These are phyloP conservation scores for Typhlomys cinereus DNA, from an alignment of 2,113 vertebrate genomes.

Conservation along the genomic window DNA sequence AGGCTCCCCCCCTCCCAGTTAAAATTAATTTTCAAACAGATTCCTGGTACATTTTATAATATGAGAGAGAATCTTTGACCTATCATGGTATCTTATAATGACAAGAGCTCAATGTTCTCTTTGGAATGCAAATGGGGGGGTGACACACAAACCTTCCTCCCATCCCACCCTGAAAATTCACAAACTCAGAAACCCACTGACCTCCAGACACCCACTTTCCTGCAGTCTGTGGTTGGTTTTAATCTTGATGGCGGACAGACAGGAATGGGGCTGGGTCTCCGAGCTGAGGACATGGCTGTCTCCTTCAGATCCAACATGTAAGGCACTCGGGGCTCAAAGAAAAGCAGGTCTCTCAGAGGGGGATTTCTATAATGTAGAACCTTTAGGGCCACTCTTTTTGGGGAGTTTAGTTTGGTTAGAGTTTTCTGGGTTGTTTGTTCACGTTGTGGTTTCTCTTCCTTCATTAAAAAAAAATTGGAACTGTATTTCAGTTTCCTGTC, in stretches of 20 bases:
- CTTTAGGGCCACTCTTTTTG: not conserved
- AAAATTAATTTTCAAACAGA: conserved; percentile 19
- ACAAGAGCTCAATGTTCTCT: not conserved
- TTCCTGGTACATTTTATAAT: not conserved
- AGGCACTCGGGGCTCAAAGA: not conserved
- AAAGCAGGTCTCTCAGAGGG: no score
- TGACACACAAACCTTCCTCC: no score
- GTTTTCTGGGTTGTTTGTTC: conserved; percentile 45
- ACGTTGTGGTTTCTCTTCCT: conserved; percentile 70
- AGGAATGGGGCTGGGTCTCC: not conserved
- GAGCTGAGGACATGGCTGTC: not conserved
- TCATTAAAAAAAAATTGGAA: conserved; percentile 61
- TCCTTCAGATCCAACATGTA: not conserved
- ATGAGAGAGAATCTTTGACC: not conserved
- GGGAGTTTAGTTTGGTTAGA: conserved; percentile 30
- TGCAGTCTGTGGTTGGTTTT: not conserved
- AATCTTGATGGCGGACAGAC: not conserved
- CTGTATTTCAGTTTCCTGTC: conserved; percentile 72
- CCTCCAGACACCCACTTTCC: not conserved
- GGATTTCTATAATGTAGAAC: not conserved
- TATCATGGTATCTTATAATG: not conserved
- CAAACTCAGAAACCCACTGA: not conserved
- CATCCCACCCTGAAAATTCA: not conserved
- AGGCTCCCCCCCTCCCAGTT: not conserved
- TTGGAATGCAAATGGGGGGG: no score